Evolutionary conservation across 2,888 invertebrate genomes (phyloP), one percentile per base, ranked within the genome.

Genomic region (Drosophila atripex): DNA sequence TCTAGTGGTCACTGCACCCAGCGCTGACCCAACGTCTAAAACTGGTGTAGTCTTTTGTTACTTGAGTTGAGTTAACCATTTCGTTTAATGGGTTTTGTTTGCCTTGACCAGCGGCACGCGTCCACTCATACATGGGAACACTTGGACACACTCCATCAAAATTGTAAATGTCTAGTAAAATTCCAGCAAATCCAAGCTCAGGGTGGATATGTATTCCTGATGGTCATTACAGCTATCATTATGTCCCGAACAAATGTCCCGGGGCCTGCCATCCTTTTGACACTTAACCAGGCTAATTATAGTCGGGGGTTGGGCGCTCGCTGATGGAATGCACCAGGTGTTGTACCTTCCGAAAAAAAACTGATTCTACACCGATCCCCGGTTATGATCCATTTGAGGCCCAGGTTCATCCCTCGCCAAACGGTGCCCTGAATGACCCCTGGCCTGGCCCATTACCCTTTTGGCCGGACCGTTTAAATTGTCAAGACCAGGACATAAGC

Each of bases 281-380:
- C 88, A 87, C 83, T 82, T 83, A 77, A 82, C 83, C 83, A 75
- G 71, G 70, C 77, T 85, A 78, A 82, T 82, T 79, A 72, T 59
- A 41, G 1, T 47, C 5, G 32, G 57, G 59, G 82, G 77, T 76
- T 71, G 57, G 21, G 18, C 38, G n/a, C 12, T 21, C 12, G 52
- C 75, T 77, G 80, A 75, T 23, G 49, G 52, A 45, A 35, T 23
- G 38, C 12, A 16, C 38, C 63, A 64, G 66, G 64, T 65, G 64
- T 52, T 47, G 16, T 70, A 21, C 16, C 12, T 38, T 30, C 16
- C 30, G 9, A 25, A 58, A 65, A n/a, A 25, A 58, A 65, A 65
- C 30, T 30, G 64, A 64, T 64, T 64, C 38, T n/a, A 53, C 43
- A 38, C 35, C 45, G 43, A 51, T 35, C 16, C 9, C 9, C 9